Conservation (phyloP, 2,888 invertebrate species). For the Osmoderma eremita region DNA sequence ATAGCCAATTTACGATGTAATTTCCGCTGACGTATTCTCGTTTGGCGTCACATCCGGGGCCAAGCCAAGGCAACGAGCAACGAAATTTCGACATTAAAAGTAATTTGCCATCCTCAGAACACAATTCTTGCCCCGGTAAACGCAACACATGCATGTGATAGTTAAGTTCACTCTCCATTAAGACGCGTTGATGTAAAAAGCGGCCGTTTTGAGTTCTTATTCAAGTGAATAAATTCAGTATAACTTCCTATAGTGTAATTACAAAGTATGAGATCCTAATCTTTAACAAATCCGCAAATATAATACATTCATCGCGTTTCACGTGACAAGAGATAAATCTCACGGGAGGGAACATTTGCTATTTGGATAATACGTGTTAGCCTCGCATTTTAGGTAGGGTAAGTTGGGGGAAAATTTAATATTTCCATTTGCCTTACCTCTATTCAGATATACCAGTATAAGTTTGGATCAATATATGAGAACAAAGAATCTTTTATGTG, state of each 20-base stretch:
- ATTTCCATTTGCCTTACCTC: slow-evolving; percentile 3
- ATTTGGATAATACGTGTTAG: neutral
- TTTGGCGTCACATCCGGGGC: neutral
- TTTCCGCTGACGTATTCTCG: slow-evolving; percentile 15
- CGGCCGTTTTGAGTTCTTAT: neutral
- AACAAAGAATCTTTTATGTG: too few species aligned
- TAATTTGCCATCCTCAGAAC: slow-evolving; percentile 2
- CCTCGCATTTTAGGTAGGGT: neutral
- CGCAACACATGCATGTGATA: too few species aligned
- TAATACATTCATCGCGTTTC: neutral
- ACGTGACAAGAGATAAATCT: neutral
- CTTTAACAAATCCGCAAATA: slow-evolving; percentile 12
- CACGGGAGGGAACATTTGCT: neutral
- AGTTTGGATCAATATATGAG: neutral
- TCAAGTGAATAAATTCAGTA: neutral
- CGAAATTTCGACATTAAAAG: slow-evolving; percentile 14
- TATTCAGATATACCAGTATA: neutral
- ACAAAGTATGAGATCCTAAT: neutral
- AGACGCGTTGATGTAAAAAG: neutral
- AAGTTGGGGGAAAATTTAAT: slow-evolving; percentile 11
- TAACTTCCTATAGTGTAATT: neutral
- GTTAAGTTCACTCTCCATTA: neutral
- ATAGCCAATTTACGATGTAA: neutral
- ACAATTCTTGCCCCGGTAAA: too few species aligned
- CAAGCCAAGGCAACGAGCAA: slow-evolving; percentile 2